Percentiles rank a stretch among this genome's conserved stretches.
phyloP scores from a whole-genome alignment of 2,888 invertebrate genomes.

The Xylota segnis region DNA sequence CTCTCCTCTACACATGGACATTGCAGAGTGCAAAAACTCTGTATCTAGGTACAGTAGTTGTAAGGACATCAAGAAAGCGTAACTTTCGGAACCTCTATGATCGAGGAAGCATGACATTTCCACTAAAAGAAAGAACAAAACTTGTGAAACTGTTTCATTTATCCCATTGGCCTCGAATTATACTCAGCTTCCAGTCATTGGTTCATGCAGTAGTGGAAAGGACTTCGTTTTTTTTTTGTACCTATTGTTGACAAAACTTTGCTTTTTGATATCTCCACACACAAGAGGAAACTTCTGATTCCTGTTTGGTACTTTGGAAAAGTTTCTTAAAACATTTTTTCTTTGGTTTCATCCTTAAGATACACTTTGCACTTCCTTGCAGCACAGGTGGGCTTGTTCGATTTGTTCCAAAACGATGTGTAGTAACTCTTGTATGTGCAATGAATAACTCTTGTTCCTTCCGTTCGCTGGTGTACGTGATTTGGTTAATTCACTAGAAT shows the following conservation, averaged over 20 bases:
- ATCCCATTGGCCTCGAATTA: conserved; percentile 13
- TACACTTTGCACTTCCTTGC: conserved; percentile 27
- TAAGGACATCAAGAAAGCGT: conserved; percentile 45
- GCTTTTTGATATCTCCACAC: conserved; percentile 52
- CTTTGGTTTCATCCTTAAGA: conserved; percentile 44
- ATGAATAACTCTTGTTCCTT: conserved; percentile 55
- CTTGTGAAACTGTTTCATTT: conserved; percentile 12
- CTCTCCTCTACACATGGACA: conserved; percentile 2
- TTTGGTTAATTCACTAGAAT: conserved; percentile 67
- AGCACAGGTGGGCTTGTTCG: conserved; percentile 52
- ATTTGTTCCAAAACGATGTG: conserved; percentile 6
- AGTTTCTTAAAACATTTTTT: conserved; percentile 46
- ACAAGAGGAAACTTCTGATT: conserved; percentile 57
- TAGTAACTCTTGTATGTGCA: conserved; percentile 35
- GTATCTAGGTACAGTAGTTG: conserved; percentile 23
- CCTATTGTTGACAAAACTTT: conserved; percentile 69
- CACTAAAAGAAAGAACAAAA: not conserved
- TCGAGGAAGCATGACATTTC: conserved; percentile 34
- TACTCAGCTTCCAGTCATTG: conserved; percentile 3
- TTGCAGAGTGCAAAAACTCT: conserved; percentile 14
- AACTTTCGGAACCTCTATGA: conserved; percentile 22
- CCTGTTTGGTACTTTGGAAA: conserved; percentile 33
- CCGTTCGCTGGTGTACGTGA: conserved; percentile 57
- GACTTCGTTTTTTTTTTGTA: conserved; percentile 1
- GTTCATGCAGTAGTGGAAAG: conserved; percentile 15